Conservation (phyloP, 2,797 vertebrate genomes). For the Propithecus perrieri region DNA sequence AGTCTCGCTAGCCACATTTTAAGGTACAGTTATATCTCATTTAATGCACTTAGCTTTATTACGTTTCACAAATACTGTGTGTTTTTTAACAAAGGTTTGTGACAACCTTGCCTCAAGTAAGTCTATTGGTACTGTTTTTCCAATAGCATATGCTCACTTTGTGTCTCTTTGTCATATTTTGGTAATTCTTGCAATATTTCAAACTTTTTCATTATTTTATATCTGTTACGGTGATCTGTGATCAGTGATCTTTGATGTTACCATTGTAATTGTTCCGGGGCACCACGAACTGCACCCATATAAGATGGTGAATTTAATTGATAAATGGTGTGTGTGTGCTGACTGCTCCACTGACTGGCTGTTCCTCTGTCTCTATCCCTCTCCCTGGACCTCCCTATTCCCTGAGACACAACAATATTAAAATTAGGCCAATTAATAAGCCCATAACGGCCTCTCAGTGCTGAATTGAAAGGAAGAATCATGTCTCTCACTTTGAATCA, state of each 20-base stretch:
- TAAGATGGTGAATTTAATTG: neutral
- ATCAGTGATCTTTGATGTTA: neutral
- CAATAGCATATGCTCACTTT: neutral
- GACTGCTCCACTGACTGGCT: neutral
- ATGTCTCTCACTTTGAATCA: neutral
- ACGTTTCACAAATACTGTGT: neutral
- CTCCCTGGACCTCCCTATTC: neutral
- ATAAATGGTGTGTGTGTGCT: neutral
- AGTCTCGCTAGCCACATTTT: neutral
- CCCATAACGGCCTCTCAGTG: neutral
- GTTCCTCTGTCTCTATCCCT: neutral
- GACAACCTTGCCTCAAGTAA: neutral
- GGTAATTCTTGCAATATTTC: neutral
- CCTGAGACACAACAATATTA: neutral
- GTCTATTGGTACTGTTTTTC: neutral
- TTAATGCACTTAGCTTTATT: neutral
- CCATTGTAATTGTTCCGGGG: neutral
- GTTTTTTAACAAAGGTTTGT: neutral
- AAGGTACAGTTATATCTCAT: neutral
- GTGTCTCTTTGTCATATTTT: neutral
- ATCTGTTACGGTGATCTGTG: neutral
- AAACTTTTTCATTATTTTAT: neutral
- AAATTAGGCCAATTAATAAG: neutral
- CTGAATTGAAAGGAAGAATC: neutral
- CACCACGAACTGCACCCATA: neutral